Conservation (phyloP, 2,888 invertebrate species). For the Polydrusus pterygomalis region DNA sequence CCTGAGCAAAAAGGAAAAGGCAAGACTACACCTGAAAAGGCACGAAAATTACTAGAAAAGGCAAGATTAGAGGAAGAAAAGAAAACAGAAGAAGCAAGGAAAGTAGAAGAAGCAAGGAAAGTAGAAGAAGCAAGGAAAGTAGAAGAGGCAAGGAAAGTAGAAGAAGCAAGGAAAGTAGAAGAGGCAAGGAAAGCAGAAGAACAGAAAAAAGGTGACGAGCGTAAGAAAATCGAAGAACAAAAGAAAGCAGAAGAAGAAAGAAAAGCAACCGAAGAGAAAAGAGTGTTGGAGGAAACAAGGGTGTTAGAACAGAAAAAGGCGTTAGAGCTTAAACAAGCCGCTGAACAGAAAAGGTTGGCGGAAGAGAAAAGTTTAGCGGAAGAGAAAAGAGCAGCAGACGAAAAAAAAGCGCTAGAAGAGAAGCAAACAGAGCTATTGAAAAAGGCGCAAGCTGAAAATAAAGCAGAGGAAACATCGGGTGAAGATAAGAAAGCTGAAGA, state of each 20-base stretch:
- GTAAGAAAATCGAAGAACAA: constrained; percentile 22
- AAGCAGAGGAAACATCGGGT: constrained; percentile 25
- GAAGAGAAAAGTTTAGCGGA: background rate
- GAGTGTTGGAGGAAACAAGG: background rate
- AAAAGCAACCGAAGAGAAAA: background rate
- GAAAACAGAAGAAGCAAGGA: constrained; percentile 20
- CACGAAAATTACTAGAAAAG: background rate
- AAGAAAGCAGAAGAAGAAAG: constrained; percentile 1
- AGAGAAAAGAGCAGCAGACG: background rate
- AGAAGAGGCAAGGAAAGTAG: background rate
- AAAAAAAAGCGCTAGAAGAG: constrained; percentile 7
- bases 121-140: background rate
- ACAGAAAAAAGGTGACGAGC: constrained; percentile 1
- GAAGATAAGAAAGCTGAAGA: constrained; percentile 8
- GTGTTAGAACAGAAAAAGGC: constrained; percentile 8
- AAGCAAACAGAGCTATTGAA: constrained; percentile 2
- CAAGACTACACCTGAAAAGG: constrained; percentile 2
- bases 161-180: constrained; percentile 13
- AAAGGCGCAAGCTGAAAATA: background rate
- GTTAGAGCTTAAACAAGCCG: background rate
- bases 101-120: constrained; percentile 11
- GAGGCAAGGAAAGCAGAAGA: background rate
- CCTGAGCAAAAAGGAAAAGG: constrained; percentile 13
- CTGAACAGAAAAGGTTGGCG: too few relatives aligned
- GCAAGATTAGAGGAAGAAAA: constrained; percentile 18